phyloP scores from a whole-genome alignment of 1,140 invertebrate species.

The Calephelis virginiensis region DNA sequence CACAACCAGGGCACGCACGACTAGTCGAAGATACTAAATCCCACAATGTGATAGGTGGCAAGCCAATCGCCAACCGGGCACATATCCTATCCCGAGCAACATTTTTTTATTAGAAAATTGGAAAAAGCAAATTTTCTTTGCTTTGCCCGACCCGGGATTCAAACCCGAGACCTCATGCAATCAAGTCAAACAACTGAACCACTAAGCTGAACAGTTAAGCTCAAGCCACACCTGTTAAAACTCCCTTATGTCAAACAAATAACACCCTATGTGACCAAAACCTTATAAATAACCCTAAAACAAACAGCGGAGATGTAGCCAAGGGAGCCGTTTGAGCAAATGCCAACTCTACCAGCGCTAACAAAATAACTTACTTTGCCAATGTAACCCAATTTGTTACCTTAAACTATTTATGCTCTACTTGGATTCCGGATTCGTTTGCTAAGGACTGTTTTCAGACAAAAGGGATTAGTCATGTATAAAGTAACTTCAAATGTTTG shows the following conservation, averaged over 20 bases:
- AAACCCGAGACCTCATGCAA: too few relatives aligned
- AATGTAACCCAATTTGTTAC: conserved; percentile 15
- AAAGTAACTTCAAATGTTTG: too few relatives aligned
- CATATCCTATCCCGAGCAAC: too few relatives aligned
- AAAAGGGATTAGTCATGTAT: too few relatives aligned
- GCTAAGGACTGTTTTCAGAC: not conserved
- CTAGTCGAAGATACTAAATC: too few relatives aligned
- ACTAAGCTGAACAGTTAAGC: not conserved
- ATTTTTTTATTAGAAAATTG: too few relatives aligned
- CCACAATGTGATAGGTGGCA: too few relatives aligned
- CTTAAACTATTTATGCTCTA: conserved; percentile 12
- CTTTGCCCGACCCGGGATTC: too few relatives aligned
- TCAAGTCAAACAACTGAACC: too few relatives aligned
- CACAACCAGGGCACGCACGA: accelerated
- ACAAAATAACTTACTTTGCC: conserved; percentile 13
- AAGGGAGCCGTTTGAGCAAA: conserved; percentile 15
- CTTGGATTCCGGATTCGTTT: not conserved
- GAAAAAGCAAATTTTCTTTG: too few relatives aligned
- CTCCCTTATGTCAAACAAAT: conserved; percentile 8
- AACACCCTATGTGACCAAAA: not conserved
- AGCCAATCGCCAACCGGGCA: too few relatives aligned
- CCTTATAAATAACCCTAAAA: conserved; percentile 9
- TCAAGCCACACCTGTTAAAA: not conserved
- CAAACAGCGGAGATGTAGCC: conserved; percentile 14
- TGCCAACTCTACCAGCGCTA: conserved; percentile 12